phyloP scores from a whole-genome alignment of 2,797 vertebrate genomes.

The Lemur catta region DNA sequence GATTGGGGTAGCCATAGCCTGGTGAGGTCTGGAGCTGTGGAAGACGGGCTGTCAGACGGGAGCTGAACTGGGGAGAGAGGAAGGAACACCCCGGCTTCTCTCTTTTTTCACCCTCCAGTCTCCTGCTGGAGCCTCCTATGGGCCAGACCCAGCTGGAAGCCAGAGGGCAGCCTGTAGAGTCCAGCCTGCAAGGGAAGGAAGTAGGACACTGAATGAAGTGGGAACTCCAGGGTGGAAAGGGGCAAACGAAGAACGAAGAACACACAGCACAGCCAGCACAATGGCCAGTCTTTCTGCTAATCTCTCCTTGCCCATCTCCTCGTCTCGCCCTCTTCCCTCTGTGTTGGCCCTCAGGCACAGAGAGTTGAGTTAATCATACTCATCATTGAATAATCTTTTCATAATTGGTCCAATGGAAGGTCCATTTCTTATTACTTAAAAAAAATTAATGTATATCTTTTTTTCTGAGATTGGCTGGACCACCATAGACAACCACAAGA shows the following conservation, averaged over 20 bases:
- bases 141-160: neutral
- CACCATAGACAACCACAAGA: neutral
- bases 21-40: neutral
- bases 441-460: neutral
- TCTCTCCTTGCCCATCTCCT: neutral
- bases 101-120: neutral
- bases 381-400: neutral
- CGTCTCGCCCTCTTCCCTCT: neutral
- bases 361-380: neutral
- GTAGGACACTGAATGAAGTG: neutral
- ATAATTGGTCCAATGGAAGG: neutral
- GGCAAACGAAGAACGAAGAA: neutral
- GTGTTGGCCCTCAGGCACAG: neutral
- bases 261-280: neutral
- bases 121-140: neutral
- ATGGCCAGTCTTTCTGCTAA: neutral
- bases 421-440: neutral
- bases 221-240: neutral
- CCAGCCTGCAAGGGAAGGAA: neutral
- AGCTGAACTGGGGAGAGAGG: neutral
- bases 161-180: neutral
- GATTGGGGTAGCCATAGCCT: neutral
- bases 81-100: neutral
- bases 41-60: neutral
- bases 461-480: neutral